Evolutionary conservation across 2,797 vertebrate species (phyloP).

Genomic region (Myripristis murdjan): DNA sequence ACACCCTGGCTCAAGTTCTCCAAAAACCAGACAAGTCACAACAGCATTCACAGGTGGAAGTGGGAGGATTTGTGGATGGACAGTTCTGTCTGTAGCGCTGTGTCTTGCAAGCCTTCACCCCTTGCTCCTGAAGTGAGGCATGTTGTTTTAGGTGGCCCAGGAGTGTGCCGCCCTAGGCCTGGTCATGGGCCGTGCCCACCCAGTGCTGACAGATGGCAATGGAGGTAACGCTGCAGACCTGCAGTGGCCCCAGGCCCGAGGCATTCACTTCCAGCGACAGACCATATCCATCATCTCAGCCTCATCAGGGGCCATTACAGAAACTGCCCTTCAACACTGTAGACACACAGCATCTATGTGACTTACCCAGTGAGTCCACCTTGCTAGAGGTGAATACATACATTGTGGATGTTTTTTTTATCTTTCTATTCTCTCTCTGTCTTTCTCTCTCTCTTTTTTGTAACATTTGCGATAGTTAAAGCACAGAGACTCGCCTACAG

Average conservation of each 20-base stretch:
- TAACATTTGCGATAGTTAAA: constrained; percentile 11
- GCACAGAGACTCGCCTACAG: constrained; percentile 12
- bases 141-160: constrained; percentile 51
- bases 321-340: constrained; percentile 79
- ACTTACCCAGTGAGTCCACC: constrained; percentile 59
- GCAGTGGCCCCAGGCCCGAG: constrained; percentile 61
- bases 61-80: constrained; percentile 22
- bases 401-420: constrained; percentile 23
- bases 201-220: constrained; percentile 80
- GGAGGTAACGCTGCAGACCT: constrained; percentile 70
- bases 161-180: constrained; percentile 51
- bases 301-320: constrained; percentile 76
- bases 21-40: constrained; percentile 14
- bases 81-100: constrained; percentile 22
- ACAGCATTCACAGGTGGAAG: constrained; percentile 13
- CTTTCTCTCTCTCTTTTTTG: constrained; percentile 30
- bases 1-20: neutral
- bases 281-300: constrained; percentile 82
- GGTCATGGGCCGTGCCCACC: constrained; percentile 69
- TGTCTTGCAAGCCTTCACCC: constrained; percentile 45
- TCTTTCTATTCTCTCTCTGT: no score
- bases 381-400: constrained; percentile 57
- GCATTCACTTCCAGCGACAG: constrained; percentile 75
- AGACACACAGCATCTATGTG: constrained; percentile 37
- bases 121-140: constrained; percentile 38